Evolutionary conservation across 2,113 vertebrate species (phyloP), one percentile per base, ranked within the genome.

Genomic region (Sinocyclocheilus anophthalmus): DNA sequence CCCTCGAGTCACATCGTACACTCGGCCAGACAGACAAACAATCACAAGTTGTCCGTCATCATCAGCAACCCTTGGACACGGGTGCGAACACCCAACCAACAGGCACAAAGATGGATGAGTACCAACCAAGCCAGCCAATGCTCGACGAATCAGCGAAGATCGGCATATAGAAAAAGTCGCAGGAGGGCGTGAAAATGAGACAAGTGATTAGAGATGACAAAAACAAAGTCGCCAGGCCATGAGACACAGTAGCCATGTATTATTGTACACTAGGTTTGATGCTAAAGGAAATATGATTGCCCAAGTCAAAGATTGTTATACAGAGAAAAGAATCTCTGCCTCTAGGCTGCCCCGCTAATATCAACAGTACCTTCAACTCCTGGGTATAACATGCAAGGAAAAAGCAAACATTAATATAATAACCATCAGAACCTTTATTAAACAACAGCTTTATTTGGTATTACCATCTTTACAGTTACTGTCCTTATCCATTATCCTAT

Each of bases 301-400:
- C 87, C 85, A 90, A 88, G 85, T 87, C 85, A 70, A 65, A 83
- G 83, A 87, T 89, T 90, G 81, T 70, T 55, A 70, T 37, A 70
- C 55, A 82, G 33, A 84, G 88, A 86, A 86, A 89, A 86, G 84
- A 88, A 89, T 86, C 87, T 48, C 53, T 70, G 82, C 76, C 89
- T 89, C 76, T 82, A 37, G 84, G 50, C 84, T 90, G 80, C 55
- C 75, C 91, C 89, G 86, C 76, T 86, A 88, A 92, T 88, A 90
- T 87, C 92, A 92, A 95, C 94, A 91, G 92, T 96, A 96, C 95
- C 95, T 96, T 96, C 86, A 96, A 89, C 73, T 96, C 94, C 95
- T 96, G 92, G 93, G 90, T 92, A 93, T 92, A 92, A 94, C 93
- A 92, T 93, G 92, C 89, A 89, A 90, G 92, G 91, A 94, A 89